These are phyloP conservation scores for Cactoblastis cactorum DNA, from an alignment of 2,888 invertebrate species.

Conservation along the genomic window DNA sequence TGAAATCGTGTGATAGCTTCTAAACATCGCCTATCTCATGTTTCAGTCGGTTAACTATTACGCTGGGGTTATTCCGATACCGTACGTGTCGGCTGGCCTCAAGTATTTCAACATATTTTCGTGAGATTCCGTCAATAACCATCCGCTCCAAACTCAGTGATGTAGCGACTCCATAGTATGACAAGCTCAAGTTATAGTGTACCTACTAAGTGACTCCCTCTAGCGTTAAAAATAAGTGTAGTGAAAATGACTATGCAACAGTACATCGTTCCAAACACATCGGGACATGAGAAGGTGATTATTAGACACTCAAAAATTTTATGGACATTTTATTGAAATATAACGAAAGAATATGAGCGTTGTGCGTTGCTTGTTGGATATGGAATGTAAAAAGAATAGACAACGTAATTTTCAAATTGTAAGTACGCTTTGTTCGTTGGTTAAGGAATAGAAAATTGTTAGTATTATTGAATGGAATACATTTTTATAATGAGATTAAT, in stretches of 20 bases:
- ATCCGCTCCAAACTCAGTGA: slow-evolving; percentile 39
- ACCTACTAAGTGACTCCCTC: slow-evolving; percentile 41
- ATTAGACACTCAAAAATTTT: slow-evolving; percentile 53
- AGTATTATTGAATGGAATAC: slow-evolving; percentile 51
- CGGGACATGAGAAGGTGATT: slow-evolving; percentile 73
- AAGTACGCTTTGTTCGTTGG: slow-evolving; percentile 63
- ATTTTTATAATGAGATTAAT: slow-evolving; percentile 37
- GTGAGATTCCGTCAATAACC: slow-evolving; percentile 43
- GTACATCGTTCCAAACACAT: slow-evolving; percentile 43
- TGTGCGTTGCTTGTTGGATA: slow-evolving; percentile 69
- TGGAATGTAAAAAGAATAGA: slow-evolving; percentile 57
- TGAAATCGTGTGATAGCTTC: slow-evolving; percentile 90
- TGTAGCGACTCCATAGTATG: slow-evolving; percentile 43
- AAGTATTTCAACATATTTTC: slow-evolving; percentile 67
- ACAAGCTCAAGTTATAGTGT: slow-evolving; percentile 46
- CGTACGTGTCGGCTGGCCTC: slow-evolving; percentile 64
- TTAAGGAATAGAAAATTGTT: slow-evolving; percentile 63
- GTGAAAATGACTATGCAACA: slow-evolving; percentile 39
- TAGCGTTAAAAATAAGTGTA: slow-evolving; percentile 55
- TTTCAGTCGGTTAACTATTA: slow-evolving; percentile 82
- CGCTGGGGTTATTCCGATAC: slow-evolving; percentile 69
- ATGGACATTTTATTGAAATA: slow-evolving; percentile 53
- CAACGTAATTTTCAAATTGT: slow-evolving; percentile 44
- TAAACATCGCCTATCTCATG: slow-evolving; percentile 83
- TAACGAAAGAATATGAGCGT: slow-evolving; percentile 52